phyloP scores from a whole-genome alignment of 2,797 vertebrate species.

The Paratrypauchen microcephalus region DNA sequence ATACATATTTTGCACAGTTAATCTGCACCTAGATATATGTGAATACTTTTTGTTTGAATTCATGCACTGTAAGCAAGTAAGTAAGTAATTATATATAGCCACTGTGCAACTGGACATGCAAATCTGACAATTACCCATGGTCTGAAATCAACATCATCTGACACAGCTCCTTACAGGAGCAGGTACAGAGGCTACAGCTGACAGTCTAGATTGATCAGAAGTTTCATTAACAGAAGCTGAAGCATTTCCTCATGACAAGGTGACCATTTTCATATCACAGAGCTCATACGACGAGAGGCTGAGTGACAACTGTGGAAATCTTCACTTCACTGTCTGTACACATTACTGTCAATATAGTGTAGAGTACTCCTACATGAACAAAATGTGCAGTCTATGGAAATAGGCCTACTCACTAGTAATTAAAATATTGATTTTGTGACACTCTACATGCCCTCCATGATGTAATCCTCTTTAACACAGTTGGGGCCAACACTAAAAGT shows the following conservation, averaged over 20 bases:
- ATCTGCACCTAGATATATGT: too few species aligned
- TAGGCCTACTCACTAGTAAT: too few species aligned
- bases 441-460: too few species aligned
- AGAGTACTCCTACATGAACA: neutral
- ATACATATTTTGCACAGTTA: neutral
- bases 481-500: neutral
- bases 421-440: too few species aligned
- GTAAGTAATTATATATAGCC: neutral
- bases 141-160: slow-evolving; percentile 34
- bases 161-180: slow-evolving; percentile 30
- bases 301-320: slow-evolving; percentile 22
- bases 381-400: neutral
- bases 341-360: slow-evolving; percentile 9
- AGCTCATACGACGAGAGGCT: slow-evolving; percentile 35
- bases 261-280: slow-evolving; percentile 37
- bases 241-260: slow-evolving; percentile 21
- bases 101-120: slow-evolving; percentile 28
- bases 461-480: neutral
- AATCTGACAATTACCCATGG: slow-evolving; percentile 19
- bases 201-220: slow-evolving; percentile 37
- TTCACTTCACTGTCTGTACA: slow-evolving; percentile 18
- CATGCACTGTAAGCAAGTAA: neutral
- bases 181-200: slow-evolving; percentile 19
- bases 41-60: neutral
- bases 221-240: slow-evolving; percentile 42